A percentile compares a stretch with the other conserved stretches of the same genome.
Evolutionary conservation across 2,888 invertebrate species (phyloP).

Genomic region (Germaria angustata): DNA sequence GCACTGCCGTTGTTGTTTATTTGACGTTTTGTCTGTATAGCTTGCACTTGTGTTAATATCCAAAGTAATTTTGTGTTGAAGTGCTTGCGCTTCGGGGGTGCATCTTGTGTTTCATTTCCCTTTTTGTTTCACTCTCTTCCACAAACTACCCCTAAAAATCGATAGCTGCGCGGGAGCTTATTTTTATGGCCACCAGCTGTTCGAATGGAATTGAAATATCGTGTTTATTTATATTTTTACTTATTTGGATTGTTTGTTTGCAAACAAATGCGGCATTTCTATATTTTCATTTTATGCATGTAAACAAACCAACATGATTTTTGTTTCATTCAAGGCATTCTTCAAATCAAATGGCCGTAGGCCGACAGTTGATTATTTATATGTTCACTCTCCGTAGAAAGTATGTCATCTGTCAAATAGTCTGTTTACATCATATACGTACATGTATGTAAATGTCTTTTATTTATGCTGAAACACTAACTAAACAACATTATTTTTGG

Average conservation of each 20-base stretch:
- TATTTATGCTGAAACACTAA: too few species aligned
- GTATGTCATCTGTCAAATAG: too few species aligned
- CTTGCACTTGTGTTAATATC: conserved; percentile 59
- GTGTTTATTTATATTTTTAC: conserved; percentile 36
- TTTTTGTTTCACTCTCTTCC: background rate
- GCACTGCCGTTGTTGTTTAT: conserved; percentile 10
- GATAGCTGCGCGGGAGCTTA: conserved; percentile 70
- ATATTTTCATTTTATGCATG: conserved; percentile 14
- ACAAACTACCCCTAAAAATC: conserved; percentile 66
- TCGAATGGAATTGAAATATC: conserved; percentile 65
- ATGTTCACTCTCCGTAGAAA: background rate
- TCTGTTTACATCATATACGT: too few species aligned
- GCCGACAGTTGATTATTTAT: background rate
- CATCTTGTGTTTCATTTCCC: conserved; percentile 32
- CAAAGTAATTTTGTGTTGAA: conserved; percentile 31
- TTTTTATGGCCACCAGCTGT: conserved; percentile 68
- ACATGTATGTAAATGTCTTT: too few species aligned
- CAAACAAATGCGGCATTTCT: conserved; percentile 57
- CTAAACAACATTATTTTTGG: too few species aligned
- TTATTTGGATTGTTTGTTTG: conserved; percentile 29
- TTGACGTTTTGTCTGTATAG: conserved; percentile 41
- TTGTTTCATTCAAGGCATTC: background rate
- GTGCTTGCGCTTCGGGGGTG: conserved; percentile 53
- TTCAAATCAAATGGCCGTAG: background rate
- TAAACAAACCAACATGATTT: conserved; percentile 55